phyloP scores from a whole-genome alignment of 2,797 vertebrate species.

The Schizothorax lantsangensis region DNA sequence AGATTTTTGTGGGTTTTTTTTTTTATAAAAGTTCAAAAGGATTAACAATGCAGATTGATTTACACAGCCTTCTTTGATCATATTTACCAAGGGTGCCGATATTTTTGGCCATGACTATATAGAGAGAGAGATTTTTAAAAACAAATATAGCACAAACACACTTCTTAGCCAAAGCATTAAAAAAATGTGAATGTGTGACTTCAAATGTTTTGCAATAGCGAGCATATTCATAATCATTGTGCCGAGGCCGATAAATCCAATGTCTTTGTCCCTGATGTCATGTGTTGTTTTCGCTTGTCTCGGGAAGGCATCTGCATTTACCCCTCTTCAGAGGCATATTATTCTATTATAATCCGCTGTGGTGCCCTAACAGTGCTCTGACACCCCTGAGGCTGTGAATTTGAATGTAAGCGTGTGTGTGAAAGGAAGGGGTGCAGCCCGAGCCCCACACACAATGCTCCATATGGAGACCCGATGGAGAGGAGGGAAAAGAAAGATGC shows the following conservation, averaged over 20 bases:
- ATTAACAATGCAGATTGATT: too few relatives aligned
- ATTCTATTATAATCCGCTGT: conserved; percentile 24
- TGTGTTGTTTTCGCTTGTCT: background rate
- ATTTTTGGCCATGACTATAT: too few relatives aligned
- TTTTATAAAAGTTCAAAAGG: too few relatives aligned
- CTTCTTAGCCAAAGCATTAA: background rate
- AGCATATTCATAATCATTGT: background rate
- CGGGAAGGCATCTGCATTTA: conserved; percentile 28
- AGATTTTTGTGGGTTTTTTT: too few relatives aligned
- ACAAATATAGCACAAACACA: background rate
- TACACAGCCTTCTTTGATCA: too few relatives aligned
- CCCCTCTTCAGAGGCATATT: conserved; percentile 29
- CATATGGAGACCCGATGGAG: conserved; percentile 27
- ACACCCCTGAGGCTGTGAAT: background rate
- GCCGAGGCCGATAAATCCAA: background rate
- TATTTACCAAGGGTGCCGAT: too few relatives aligned
- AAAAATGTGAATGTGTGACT: background rate
- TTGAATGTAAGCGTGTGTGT: background rate
- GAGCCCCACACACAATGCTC: conserved; percentile 20
- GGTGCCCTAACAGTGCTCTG: conserved; percentile 21
- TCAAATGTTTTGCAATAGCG: background rate
- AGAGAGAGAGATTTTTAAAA: too few relatives aligned
- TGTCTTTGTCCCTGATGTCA: background rate
- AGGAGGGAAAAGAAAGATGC: conserved; percentile 3
- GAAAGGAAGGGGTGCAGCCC: background rate